phyloP scores from a whole-genome alignment of 2,888 invertebrate species.

The Tuta absoluta region DNA sequence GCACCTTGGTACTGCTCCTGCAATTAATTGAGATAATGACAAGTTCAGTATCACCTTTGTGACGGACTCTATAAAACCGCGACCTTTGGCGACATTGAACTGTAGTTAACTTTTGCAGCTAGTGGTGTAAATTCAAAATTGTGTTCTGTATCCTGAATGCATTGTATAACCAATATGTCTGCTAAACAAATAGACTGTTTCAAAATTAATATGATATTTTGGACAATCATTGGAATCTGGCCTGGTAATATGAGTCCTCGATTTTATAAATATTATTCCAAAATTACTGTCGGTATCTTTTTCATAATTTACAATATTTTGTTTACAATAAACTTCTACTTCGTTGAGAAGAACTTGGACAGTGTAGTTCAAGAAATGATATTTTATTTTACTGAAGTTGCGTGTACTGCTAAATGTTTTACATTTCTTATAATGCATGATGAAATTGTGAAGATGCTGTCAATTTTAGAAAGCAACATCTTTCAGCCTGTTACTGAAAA shows the following conservation, averaged over 20 bases:
- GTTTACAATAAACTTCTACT: conserved; percentile 31
- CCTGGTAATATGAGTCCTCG: conserved; percentile 18
- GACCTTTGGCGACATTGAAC: background rate
- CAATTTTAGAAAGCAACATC: conserved; percentile 49
- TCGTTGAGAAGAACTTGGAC: conserved; percentile 40
- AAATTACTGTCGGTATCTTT: conserved; percentile 10
- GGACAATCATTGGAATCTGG: conserved; percentile 25
- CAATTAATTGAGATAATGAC: background rate
- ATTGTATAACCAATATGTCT: background rate
- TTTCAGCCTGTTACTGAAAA: conserved; percentile 50
- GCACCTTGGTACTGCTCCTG: background rate
- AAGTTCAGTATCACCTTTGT: background rate
- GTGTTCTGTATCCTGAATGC: background rate
- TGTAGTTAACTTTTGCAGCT: background rate
- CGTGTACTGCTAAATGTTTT: conserved; percentile 51
- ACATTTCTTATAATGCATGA: conserved; percentile 47
- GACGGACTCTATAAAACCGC: background rate
- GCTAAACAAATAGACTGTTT: conserved; percentile 28
- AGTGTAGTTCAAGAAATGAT: conserved; percentile 54
- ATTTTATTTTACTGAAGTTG: conserved; percentile 55
- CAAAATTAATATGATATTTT: conserved; percentile 22
- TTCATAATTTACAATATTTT: conserved; percentile 24
- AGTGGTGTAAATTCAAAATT: background rate
- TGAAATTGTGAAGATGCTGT: conserved; percentile 46
- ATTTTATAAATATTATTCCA: conserved; percentile 30